Evolutionary conservation across 2,113 vertebrate species (phyloP).

Genomic region (Microtus montanus): DNA sequence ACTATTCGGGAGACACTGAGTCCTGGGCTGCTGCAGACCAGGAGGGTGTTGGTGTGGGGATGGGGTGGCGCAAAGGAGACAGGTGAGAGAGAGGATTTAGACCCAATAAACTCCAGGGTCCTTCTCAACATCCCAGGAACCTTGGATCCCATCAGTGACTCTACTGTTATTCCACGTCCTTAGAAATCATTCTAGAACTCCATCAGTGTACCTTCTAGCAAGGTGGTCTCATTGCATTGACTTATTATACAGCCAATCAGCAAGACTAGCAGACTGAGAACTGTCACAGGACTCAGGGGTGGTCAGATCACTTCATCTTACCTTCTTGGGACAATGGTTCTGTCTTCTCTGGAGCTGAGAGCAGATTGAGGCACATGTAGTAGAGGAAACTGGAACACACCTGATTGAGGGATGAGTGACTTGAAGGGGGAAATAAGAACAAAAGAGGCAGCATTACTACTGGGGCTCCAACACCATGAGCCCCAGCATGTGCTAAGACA

Average conservation of each 20-base stretch:
- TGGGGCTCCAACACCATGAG: not conserved
- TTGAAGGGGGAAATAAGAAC: slow-evolving; percentile 80
- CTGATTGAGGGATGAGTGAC: slow-evolving; percentile 91
- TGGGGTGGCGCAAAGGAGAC: not conserved
- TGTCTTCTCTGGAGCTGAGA: slow-evolving; percentile 83
- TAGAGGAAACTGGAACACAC: slow-evolving; percentile 92
- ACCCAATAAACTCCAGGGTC: not conserved
- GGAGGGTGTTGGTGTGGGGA: not conserved
- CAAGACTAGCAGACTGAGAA: not conserved
- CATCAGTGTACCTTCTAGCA: not conserved
- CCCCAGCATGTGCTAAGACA: not conserved
- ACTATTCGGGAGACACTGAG: not conserved
- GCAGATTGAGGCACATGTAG: slow-evolving; percentile 89
- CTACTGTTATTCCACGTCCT: not conserved
- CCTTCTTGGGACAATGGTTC: slow-evolving; percentile 82
- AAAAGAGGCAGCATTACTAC: not conserved
- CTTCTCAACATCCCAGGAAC: not conserved
- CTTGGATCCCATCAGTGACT: not conserved
- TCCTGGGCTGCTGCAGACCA: not conserved
- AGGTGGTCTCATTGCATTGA: not conserved
- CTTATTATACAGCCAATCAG: not conserved
- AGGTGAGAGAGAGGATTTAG: not conserved
- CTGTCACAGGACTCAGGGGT: not conserved
- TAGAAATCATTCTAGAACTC: not conserved
- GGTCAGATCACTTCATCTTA: slow-evolving; percentile 73